Evolutionary conservation across 64 coral and sea anemone species (phyloP).

Genomic region (Astreopora myriophthalma): DNA sequence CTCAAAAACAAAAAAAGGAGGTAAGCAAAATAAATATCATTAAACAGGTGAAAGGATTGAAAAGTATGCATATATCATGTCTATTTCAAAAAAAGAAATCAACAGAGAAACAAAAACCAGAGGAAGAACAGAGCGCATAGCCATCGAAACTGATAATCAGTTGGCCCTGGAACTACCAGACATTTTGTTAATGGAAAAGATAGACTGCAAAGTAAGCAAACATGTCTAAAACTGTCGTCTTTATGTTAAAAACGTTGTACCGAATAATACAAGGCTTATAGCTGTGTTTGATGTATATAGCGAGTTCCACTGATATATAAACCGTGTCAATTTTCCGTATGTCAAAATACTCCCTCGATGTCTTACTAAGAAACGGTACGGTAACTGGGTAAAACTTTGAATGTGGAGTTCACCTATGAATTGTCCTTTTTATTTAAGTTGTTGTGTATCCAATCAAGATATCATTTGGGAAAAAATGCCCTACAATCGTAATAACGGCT

Average conservation of each 20-base stretch:
- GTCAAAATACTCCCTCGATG: background rate
- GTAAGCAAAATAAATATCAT: background rate
- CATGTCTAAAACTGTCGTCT: slow-evolving; percentile 19
- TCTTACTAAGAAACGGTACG: background rate
- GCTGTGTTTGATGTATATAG: background rate
- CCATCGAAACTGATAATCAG: slow-evolving; percentile 80
- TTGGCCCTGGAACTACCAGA: slow-evolving; percentile 76
- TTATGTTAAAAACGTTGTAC: slow-evolving; percentile 10
- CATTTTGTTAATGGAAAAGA: slow-evolving; percentile 67
- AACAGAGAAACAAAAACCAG: slow-evolving; percentile 60
- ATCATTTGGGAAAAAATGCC: slow-evolving; percentile 67
- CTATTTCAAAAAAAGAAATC: too few species aligned
- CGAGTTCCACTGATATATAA: background rate
- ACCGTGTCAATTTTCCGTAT: background rate
- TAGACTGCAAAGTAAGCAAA: slow-evolving; percentile 71
- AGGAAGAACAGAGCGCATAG: slow-evolving; percentile 68
- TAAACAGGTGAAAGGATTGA: too few species aligned
- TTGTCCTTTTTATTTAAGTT: slow-evolving; percentile 63
- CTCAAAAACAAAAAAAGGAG: background rate
- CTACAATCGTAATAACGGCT: slow-evolving; percentile 55
- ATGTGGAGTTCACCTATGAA: slow-evolving; percentile 1
- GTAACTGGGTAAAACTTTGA: background rate
- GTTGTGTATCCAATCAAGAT: slow-evolving; percentile 68
- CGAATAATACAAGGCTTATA: too few species aligned
- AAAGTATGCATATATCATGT: too few species aligned